phyloP scores from a whole-genome alignment of 2,888 invertebrate genomes.

The Hermaeophaga mercurialis region DNA sequence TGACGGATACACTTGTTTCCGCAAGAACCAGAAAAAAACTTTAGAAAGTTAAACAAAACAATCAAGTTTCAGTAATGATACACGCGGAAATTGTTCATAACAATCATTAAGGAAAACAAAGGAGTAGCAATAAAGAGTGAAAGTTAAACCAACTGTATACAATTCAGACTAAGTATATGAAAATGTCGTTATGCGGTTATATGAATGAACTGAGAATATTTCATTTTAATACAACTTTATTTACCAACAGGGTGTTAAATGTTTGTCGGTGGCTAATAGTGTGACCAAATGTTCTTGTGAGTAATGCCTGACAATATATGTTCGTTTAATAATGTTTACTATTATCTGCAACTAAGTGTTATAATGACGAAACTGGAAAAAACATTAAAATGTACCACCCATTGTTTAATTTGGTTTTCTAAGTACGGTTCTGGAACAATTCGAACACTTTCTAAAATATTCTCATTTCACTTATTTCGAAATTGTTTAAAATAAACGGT shows the following conservation, averaged over 20 bases:
- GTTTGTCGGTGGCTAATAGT: too few relatives aligned
- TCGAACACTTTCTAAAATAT: neutral
- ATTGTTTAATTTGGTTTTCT: too few relatives aligned
- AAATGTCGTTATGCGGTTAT: too few relatives aligned
- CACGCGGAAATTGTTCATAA: constrained; percentile 20
- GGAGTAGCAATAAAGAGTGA: constrained; percentile 22
- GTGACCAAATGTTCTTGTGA: too few relatives aligned
- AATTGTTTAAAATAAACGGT: constrained; percentile 2
- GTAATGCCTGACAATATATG: too few relatives aligned
- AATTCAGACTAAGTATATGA: too few relatives aligned
- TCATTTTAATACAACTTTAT: neutral
- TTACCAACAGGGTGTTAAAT: too few relatives aligned
- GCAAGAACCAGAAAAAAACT: constrained; percentile 14
- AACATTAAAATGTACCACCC: too few relatives aligned
- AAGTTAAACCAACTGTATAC: constrained; percentile 4
- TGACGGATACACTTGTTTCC: constrained; percentile 14
- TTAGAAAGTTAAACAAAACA: constrained; percentile 5
- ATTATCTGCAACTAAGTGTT: too few relatives aligned
- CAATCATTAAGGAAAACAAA: constrained; percentile 22
- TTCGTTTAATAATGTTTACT: too few relatives aligned
- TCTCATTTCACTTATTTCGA: neutral
- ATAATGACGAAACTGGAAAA: too few relatives aligned
- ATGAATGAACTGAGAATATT: neutral
- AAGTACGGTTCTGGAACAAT: too few relatives aligned
- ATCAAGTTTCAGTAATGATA: constrained; percentile 11